These are phyloP conservation scores for Odocoileus virginianus DNA, from an alignment of 2,113 vertebrate species.

Conservation along the genomic window DNA sequence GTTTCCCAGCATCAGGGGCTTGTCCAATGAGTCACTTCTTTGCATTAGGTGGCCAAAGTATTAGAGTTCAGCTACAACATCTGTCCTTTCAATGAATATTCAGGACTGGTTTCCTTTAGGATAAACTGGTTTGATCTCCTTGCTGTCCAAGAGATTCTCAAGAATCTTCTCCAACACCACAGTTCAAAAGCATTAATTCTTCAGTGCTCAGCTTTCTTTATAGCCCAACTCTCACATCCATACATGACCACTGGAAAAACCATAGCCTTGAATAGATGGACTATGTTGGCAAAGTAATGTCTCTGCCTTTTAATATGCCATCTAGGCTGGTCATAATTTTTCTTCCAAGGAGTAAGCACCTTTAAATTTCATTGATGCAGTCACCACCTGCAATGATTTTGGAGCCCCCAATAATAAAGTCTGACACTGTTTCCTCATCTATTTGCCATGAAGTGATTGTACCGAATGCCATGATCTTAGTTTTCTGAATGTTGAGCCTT, in stretches of 20 bases:
- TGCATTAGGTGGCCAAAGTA: background rate
- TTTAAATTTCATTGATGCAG: background rate
- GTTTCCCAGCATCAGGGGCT: background rate
- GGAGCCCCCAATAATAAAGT: background rate
- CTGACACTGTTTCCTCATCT: background rate
- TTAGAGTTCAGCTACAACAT: background rate
- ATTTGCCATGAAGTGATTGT: background rate
- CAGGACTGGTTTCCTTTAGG: background rate
- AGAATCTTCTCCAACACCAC: background rate
- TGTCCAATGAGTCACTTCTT: background rate
- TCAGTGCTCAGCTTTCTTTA: background rate
- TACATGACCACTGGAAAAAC: background rate
- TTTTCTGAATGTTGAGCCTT: background rate
- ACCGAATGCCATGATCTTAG: background rate
- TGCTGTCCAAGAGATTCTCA: background rate
- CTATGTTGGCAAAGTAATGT: background rate
- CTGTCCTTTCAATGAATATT: background rate
- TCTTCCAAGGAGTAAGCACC: accelerated
- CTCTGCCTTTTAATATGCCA: background rate
- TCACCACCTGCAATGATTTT: background rate
- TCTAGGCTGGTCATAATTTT: background rate
- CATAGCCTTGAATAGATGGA: background rate
- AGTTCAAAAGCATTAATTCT: background rate
- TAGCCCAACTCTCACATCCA: background rate
- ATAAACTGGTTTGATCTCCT: background rate